Conservation (phyloP, 1,140 invertebrate species). For the Leguminivora glycinivorella region DNA sequence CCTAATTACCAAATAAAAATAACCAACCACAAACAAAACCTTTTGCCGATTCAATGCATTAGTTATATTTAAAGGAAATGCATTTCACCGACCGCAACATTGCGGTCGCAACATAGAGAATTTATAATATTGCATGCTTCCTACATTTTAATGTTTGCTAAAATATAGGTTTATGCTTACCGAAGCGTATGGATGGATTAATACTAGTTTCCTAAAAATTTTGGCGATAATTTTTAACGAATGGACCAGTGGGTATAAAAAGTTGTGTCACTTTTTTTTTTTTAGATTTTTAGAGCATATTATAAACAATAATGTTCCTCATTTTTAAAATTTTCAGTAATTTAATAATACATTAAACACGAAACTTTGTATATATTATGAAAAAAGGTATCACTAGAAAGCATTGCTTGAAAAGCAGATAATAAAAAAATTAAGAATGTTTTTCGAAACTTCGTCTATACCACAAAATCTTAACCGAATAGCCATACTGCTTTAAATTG, state of each 20-base stretch:
- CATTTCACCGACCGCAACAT: constrained; percentile 47
- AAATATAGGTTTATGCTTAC: constrained; percentile 40
- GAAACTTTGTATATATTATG: too few species aligned
- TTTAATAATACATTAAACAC: too few species aligned
- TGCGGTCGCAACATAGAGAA: constrained; percentile 44
- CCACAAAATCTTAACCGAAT: too few species aligned
- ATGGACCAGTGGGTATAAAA: constrained; percentile 9
- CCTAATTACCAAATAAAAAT: constrained; percentile 10
- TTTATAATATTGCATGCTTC: constrained; percentile 39
- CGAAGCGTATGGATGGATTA: not conserved
- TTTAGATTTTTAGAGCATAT: too few species aligned
- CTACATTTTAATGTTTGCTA: constrained; percentile 50
- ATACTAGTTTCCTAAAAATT: not conserved
- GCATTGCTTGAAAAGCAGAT: too few species aligned
- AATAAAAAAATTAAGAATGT: too few species aligned
- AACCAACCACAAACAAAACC: constrained; percentile 2
- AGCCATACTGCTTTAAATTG: too few species aligned
- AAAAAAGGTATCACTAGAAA: too few species aligned
- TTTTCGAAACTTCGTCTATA: too few species aligned
- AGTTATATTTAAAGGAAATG: constrained; percentile 62
- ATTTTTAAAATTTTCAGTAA: too few species aligned
- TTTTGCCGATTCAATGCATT: constrained; percentile 39
- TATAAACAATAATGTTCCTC: too few species aligned
- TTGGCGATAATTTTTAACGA: constrained; percentile 28
- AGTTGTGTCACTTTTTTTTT: not conserved